Base-by-base conservation (phyloP, 1,140 invertebrate genomes). In the Gryllus bimaculatus region DNA sequence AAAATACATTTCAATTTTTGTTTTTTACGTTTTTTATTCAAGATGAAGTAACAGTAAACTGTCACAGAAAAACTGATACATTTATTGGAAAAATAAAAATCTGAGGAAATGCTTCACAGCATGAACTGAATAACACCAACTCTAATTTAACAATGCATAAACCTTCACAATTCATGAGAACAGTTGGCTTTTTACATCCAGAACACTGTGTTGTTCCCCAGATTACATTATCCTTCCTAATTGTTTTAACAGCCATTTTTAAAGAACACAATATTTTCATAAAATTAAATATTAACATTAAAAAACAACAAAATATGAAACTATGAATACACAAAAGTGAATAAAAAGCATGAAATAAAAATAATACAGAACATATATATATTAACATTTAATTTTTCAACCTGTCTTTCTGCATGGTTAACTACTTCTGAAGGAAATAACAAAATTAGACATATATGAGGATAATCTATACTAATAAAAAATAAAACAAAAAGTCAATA, bases 231-330 rank as follows among this genome's bases (percentile, higher is more conserved):
- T 48, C 48, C 47, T 74, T n/a, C 20, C 10, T 8, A 21, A 39
- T 66, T 79, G 13, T 54, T 54, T 76, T 79, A 79, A 79, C 79
- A 79, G 75, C 76, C 73, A 76, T 76, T 76, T 79, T 76, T 79
- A 79, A 76, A 79, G 76, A 74, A 79, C 47, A 48, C 76, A 77
- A 77, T 77, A 79, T 47, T 75, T 18, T 39, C 78, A 75, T 75
- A 79, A 79, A 75, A 26, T 20, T 48, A 74, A 79, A 78, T 6
- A 48, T 48, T 47, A 79, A 18, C 48, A 79, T 7, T 54, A 77
- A 77, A 47, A 79, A 76, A 48, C 39, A 79, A 77, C 48, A 77
- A 74, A 73, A 79, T 39, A 54, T 21, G 48, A 48, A 73, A 48
- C 47, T 73, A 79, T 79, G 73, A 48, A 73, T 73, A 75, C 39